Conservation (phyloP, 2,888 invertebrate species). For the Strigamia maritima region DNA sequence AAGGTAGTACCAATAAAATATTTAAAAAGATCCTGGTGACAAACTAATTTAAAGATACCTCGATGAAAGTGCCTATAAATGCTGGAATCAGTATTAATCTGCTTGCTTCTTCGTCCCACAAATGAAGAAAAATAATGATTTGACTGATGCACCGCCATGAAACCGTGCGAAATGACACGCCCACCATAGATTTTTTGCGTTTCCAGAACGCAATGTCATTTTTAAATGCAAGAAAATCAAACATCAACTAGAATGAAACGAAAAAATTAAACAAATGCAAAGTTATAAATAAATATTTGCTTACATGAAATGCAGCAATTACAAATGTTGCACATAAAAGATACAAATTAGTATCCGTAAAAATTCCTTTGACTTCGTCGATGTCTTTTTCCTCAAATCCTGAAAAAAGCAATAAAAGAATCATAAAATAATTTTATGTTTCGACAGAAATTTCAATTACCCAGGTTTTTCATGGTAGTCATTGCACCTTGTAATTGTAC, state of each 20-base stretch:
- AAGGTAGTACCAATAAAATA: constrained; percentile 43
- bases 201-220: constrained; percentile 96
- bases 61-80: constrained; percentile 81
- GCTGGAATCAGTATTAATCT: constrained; percentile 80
- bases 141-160: constrained; percentile 88
- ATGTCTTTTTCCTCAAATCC: constrained; percentile 91
- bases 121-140: constrained; percentile 82
- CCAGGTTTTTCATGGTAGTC: constrained; percentile 59
- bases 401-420: constrained; percentile 51
- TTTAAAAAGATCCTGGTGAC: constrained; percentile 43
- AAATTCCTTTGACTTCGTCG: constrained; percentile 94
- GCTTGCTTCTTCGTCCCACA: constrained; percentile 88
- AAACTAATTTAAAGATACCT: constrained; percentile 58
- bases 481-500: constrained; percentile 74
- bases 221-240: constrained; percentile 96
- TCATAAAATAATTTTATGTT: not conserved
- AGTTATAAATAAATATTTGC: constrained; percentile 48
- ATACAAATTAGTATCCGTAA: constrained; percentile 91
- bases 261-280: not conserved
- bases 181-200: constrained; percentile 74
- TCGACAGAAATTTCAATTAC: constrained; percentile 26
- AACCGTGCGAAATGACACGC: constrained; percentile 82
- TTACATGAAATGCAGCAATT: constrained; percentile 89
- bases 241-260: constrained; percentile 69
- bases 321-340: constrained; percentile 83